Conservation (phyloP, 2,113 vertebrate genomes). For the Pterocles burchelli region DNA sequence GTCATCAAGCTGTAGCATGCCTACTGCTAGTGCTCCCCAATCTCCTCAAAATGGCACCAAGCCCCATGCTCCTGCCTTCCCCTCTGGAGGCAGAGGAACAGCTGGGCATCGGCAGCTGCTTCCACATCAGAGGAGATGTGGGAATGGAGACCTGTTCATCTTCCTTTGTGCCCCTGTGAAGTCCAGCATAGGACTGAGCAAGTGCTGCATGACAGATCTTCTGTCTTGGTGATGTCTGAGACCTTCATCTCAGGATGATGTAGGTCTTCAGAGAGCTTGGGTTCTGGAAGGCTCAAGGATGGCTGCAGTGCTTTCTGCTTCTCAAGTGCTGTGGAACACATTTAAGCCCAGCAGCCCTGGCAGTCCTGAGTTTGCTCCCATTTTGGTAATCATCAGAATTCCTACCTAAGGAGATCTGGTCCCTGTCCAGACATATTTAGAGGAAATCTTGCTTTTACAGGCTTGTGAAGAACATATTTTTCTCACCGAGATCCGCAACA, state of each 20-base stretch:
- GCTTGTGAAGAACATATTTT: not conserved
- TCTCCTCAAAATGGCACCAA: not conserved
- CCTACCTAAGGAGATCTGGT: not conserved
- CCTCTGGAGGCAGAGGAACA: not conserved
- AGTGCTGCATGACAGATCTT: not conserved
- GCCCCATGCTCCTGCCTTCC: fast-evolving
- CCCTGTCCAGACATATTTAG: not conserved
- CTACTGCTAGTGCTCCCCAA: not conserved
- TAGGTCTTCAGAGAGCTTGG: not conserved
- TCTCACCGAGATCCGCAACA: not conserved
- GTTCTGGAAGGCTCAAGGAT: not conserved
- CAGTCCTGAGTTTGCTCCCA: not conserved
- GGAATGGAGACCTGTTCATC: not conserved
- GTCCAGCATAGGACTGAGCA: not conserved
- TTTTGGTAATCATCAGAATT: not conserved
- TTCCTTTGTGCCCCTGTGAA: not conserved
- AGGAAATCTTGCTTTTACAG: not conserved
- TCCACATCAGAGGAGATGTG: not conserved
- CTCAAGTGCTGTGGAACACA: not conserved
- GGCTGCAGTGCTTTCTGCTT: not conserved
- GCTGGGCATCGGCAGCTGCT: not conserved
- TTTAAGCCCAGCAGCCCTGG: not conserved
- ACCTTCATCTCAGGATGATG: not conserved
- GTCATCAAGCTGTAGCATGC: not conserved
- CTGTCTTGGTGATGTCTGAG: not conserved